Conservation (phyloP, 2,888 invertebrate genomes). For the Galeopsomyia nigrocyanea region DNA sequence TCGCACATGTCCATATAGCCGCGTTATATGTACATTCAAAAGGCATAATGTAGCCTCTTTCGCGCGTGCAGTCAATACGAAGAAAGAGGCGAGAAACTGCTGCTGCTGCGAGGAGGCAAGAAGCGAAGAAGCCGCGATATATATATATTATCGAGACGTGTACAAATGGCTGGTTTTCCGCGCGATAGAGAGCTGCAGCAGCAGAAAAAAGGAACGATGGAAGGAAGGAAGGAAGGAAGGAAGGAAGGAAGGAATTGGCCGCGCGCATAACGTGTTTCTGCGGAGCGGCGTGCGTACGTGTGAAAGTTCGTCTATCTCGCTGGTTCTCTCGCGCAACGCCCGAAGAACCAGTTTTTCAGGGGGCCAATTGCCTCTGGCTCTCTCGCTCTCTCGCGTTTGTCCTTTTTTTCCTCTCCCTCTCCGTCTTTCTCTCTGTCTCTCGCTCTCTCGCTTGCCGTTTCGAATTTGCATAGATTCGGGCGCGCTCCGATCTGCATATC, state of each 20-base stretch:
- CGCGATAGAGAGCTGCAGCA: slow-evolving; percentile 17
- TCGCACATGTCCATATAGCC: slow-evolving; percentile 34
- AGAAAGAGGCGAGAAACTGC: no score
- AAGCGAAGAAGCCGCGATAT: slow-evolving; percentile 57
- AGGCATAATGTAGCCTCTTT: no score
- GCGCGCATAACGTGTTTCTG: slow-evolving; percentile 24
- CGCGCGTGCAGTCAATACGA: no score
- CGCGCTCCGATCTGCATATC: slow-evolving; percentile 65
- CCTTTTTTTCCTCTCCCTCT: slow-evolving; percentile 11
- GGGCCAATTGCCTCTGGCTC: slow-evolving; percentile 48
- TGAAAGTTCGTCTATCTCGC: slow-evolving; percentile 50
- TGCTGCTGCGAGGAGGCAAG: slow-evolving; percentile 52
- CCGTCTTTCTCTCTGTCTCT: slow-evolving; percentile 17
- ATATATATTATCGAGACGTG: slow-evolving; percentile 62
- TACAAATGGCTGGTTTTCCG: slow-evolving; percentile 50
- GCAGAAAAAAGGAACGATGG: slow-evolving; percentile 24
- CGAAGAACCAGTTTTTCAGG: slow-evolving; percentile 55
- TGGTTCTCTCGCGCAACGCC: background rate
- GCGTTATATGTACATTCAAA: background rate
- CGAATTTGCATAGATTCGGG: slow-evolving; percentile 65
- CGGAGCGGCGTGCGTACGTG: slow-evolving; percentile 39
- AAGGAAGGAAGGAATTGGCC: background rate
- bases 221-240: slow-evolving; percentile 22
- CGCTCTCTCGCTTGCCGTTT: slow-evolving; percentile 43
- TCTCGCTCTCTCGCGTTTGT: slow-evolving; percentile 44